A percentile compares a stretch with the other conserved stretches of the same genome.
Evolutionary conservation across 2,113 vertebrate species (phyloP).

Genomic region (Himantopus leucocephalus): DNA sequence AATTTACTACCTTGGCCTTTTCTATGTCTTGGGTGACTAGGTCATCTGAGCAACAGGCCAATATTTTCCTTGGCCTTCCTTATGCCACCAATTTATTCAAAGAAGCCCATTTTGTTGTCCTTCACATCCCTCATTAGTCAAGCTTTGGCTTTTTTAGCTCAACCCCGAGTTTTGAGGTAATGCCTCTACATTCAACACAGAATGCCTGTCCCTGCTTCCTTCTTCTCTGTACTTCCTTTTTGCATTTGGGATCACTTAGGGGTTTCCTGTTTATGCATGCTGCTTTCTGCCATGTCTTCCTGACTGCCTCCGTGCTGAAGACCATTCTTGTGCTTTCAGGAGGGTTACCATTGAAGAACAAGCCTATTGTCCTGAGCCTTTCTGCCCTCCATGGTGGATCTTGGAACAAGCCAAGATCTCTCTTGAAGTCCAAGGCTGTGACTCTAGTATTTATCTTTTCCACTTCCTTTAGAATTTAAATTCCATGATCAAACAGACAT

Average conservation of each 20-base stretch:
- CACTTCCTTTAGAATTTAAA: not conserved
- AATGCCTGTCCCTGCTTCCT: not conserved
- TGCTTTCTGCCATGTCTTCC: not conserved
- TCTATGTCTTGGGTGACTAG: not conserved
- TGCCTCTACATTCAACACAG: not conserved
- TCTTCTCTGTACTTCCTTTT: not conserved
- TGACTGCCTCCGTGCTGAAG: not conserved
- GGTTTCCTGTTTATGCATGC: not conserved
- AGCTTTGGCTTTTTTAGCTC: not conserved
- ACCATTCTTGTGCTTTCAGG: not conserved
- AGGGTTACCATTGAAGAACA: not conserved
- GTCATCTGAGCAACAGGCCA: not conserved
- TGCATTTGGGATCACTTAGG: not conserved
- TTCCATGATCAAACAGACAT: not conserved
- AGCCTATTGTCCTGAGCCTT: not conserved
- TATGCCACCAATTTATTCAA: not conserved
- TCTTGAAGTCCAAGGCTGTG: not conserved
- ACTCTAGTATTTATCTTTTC: not conserved
- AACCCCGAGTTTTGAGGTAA: not conserved
- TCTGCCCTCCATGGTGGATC: not conserved
- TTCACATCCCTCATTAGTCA: not conserved
- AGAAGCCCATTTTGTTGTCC: not conserved
- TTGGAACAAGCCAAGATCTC: not conserved
- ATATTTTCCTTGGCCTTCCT: not conserved
- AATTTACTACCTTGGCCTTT: not conserved